Evolutionary conservation across 2,888 invertebrate species (phyloP), one percentile per base, ranked within the genome.

Genomic region (Latrodectus hesperus): DNA sequence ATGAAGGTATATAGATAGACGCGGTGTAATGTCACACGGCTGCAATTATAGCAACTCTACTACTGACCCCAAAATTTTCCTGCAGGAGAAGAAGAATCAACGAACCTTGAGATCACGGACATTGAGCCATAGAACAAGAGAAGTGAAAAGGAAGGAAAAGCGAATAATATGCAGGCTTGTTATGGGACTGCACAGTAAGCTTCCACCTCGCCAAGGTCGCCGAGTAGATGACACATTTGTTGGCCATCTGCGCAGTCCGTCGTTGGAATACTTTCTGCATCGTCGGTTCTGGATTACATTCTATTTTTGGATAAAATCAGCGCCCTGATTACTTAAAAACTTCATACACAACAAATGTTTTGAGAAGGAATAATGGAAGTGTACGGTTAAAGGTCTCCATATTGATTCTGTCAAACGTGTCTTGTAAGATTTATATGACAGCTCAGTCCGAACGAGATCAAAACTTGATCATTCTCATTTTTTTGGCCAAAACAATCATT

Each of bases 81-180:
- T 55, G 6, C 55, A 55, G 55, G 55, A n/a, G 22, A 22, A 22
- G 22, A 22, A 22, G 22, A 55, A 55, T 55, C 55, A 55, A 55
- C 55, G 55, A 84, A 79, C 84, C 84, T 84, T 84, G 84, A 84
- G 79, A 84, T 79, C 84, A 84, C 73, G 84, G 84, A 78, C 84
- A 67, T 49, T 38, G 16, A 64, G 64, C 16, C 55, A 16, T 52
- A 53, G 74, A 74, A 75, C 73, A 74, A 60, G 84, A 65, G 77
- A 79, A 84, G 79, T 74, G 84, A 84, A 84, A 79, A 84, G 84
- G 80, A 70, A 60, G 71, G 68, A 55, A 55, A 17, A 77, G 51
- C 12, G 65, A 51, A 80, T 52, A 51, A 55, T 12, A 68, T 11
- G 26, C 22, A 11, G 53, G 53, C 67, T n/a, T 71, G 73, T 52